These are phyloP conservation scores for Gymnogyps californianus DNA, from an alignment of 2,113 vertebrate genomes.

Conservation along the genomic window DNA sequence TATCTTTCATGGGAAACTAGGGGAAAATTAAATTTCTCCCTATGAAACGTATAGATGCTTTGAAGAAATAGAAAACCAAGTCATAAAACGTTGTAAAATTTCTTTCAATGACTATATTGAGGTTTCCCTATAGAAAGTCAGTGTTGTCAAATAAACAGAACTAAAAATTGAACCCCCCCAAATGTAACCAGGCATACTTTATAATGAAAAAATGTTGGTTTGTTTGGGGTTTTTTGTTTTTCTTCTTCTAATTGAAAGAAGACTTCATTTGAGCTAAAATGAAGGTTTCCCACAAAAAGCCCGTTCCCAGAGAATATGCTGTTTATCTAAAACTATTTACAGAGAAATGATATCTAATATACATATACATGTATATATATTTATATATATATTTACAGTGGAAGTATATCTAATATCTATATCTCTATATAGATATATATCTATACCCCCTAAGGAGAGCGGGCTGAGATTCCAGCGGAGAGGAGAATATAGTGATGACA, in stretches of 20 bases:
- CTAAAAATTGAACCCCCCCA: background rate
- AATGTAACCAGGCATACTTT: background rate
- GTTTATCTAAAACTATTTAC: background rate
- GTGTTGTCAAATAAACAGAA: background rate
- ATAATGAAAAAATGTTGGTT: background rate
- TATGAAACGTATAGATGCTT: background rate
- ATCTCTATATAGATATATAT: background rate
- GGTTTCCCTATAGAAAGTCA: background rate
- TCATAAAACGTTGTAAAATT: background rate
- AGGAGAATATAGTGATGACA: fast-evolving
- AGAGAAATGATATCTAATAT: background rate
- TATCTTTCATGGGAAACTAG: background rate
- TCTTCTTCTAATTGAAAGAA: background rate
- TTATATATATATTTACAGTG: background rate
- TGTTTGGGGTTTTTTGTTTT: background rate
- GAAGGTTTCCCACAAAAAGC: background rate
- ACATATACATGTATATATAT: background rate
- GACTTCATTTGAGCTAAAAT: background rate
- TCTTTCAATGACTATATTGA: background rate
- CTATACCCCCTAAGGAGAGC: fast-evolving
- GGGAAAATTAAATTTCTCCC: background rate
- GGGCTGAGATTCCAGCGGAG: background rate
- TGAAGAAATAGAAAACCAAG: background rate
- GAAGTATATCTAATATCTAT: background rate
- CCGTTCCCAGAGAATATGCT: background rate